Base-by-base conservation (phyloP, 2,113 vertebrate genomes). In the Daphoenositta chrysoptera region DNA sequence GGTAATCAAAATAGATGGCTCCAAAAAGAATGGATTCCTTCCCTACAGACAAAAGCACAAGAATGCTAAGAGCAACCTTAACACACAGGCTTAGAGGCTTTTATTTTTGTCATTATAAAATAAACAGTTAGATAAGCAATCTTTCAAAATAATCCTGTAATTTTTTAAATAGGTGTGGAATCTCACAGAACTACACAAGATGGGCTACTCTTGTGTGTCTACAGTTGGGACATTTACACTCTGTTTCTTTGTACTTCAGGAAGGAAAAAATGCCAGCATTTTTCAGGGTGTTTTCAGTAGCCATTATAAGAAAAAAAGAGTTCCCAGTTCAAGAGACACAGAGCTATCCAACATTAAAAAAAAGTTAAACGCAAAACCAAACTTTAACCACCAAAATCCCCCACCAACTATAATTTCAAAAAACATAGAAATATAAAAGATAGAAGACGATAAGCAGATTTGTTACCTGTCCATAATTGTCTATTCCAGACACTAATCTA, bases 401-500 rank as follows among this genome's bases (percentile, higher is more conserved):
- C 50, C 45, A 35, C 35, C 35, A 30, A 40, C 4, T 39, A 3
- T 3, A 23, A 57, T n/a, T 88, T 14, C 1, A 27, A 83, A 35
- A 72, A 23, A 0, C 33, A 66, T 0, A 84, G 9, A 71, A 56
- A 88, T 72, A 69, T 3, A 16, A 5, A 58, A 57, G 33, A n/a
- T 16, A 10, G 10, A 87, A 73, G n/a, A 65, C 30, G 42, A 16
- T 2, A 68, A 66, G 61, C 6, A 86, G 48, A 85, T 87, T 92
- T 93, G 40, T 97, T 98, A 99, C 99, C 99, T 99, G 99, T 96
- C 99, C 99, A 83, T 99, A 99, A 97, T 99, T 99, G 98, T 99
- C 99, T 82, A 99, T 99, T 98, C 99, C 99, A 96, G 99, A 99
- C 94, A 99, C 99, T 63, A 99, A 98, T 97, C 99, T 98, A 98